A percentile compares a stretch with the other conserved stretches of the same genome.
These are phyloP conservation scores for Python bivittatus DNA, from an alignment of 2,113 vertebrate genomes.

Conservation along the genomic window DNA sequence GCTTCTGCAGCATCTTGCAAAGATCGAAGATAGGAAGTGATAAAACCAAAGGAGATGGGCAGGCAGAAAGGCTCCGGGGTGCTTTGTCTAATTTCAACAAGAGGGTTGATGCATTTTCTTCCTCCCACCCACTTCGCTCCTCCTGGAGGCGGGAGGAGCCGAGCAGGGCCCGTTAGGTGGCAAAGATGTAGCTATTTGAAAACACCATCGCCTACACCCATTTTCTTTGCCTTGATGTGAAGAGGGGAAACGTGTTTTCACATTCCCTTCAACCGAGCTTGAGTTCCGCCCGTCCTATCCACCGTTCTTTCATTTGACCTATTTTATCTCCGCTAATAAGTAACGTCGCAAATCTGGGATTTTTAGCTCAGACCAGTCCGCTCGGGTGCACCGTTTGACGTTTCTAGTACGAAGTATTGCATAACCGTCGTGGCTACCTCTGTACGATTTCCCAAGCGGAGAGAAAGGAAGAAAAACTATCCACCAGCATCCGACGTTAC, in stretches of 20 bases:
- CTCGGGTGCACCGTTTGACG: neutral
- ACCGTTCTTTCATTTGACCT: neutral
- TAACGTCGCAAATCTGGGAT: neutral
- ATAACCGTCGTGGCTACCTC: neutral
- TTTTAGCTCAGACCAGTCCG: neutral
- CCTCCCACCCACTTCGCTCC: neutral
- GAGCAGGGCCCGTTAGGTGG: constrained; percentile 49
- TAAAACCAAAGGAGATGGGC: constrained; percentile 34
- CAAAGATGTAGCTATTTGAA: neutral
- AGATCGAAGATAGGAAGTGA: neutral
- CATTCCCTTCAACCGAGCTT: neutral
- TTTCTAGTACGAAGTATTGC: neutral
- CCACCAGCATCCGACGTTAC: neutral
- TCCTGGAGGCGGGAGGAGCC: constrained; percentile 2
- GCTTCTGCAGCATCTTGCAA: neutral
- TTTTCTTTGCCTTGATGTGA: neutral
- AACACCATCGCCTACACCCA: neutral
- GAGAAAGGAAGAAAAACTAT: neutral
- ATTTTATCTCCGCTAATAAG: neutral
- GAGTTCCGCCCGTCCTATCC: neutral
- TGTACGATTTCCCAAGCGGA: neutral
- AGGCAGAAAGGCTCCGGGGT: constrained; percentile 14
- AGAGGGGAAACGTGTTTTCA: neutral
- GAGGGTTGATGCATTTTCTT: constrained; percentile 20
- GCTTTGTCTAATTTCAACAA: constrained; percentile 66